Conservation (phyloP, 2,113 vertebrate genomes). For the Thamnophis sirtalis region DNA sequence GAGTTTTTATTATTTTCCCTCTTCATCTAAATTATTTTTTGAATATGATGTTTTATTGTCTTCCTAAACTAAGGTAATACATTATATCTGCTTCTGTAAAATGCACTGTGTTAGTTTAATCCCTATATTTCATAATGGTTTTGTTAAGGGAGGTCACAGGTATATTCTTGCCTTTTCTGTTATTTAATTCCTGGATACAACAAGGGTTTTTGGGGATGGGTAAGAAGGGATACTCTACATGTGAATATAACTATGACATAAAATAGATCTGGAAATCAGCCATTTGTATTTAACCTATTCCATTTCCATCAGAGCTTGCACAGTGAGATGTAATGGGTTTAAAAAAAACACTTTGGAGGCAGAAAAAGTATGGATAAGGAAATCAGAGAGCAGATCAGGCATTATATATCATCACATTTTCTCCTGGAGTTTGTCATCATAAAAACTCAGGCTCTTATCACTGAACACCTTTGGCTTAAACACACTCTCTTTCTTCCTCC, state of each 20-base stretch:
- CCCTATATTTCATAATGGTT: neutral
- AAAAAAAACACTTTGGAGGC: neutral
- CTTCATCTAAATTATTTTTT: neutral
- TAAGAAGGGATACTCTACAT: neutral
- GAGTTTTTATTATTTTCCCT: neutral
- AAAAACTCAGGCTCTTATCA: constrained; percentile 12
- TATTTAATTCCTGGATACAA: neutral
- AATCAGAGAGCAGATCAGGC: constrained; percentile 16
- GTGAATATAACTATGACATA: neutral
- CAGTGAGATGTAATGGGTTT: neutral
- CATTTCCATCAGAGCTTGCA: neutral
- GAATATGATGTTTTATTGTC: neutral
- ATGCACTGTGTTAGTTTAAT: neutral
- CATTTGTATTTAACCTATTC: rapidly evolving
- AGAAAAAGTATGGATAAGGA: neutral
- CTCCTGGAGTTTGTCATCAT: neutral
- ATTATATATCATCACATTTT: constrained; percentile 21
- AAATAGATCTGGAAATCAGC: neutral
- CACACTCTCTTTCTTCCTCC: neutral
- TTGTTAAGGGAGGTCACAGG: neutral
- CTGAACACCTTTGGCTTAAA: constrained; percentile 29
- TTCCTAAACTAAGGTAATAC: neutral
- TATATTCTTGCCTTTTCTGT: constrained; percentile 17
- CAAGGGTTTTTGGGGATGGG: constrained; percentile 10
- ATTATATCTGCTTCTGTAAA: neutral